Percentiles rank a stretch among this genome's conserved stretches.
These are phyloP conservation scores for Beroe forskalii DNA, from an alignment of 37 sponge, comb jelly and placozoan genomes.

Conservation along the genomic window DNA sequence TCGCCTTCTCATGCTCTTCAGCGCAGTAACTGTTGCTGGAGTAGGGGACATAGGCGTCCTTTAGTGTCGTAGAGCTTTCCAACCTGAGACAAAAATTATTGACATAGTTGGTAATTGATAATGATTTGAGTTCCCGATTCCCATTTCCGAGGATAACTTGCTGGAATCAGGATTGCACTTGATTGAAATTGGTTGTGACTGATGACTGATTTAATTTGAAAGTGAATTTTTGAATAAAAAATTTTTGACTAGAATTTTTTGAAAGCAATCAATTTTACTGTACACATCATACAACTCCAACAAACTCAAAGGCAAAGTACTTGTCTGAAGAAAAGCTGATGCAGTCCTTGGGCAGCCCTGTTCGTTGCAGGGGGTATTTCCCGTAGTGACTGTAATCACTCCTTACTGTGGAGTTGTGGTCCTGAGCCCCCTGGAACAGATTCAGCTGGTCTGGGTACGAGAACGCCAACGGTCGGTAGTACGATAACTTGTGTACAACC, in stretches of 20 bases:
- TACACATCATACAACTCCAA: not conserved
- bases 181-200: too few species aligned
- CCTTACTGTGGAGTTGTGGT: not conserved
- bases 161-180: too few species aligned
- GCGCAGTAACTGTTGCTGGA: constrained; percentile 8
- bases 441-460: constrained; percentile 23
- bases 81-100: too few species aligned
- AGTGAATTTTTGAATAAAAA: too few species aligned
- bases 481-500: not conserved
- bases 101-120: too few species aligned
- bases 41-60: constrained; percentile 35
- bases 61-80: constrained; percentile 14
- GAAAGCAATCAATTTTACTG: too few species aligned
- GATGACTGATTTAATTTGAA: too few species aligned
- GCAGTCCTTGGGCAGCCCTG: not conserved
- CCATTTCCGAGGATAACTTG: not conserved
- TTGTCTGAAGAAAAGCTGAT: not conserved
- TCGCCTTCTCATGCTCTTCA: not conserved
- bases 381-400: not conserved
- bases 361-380: not conserved
- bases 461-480: constrained; percentile 7
- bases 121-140: too few species aligned
- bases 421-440: constrained; percentile 11
- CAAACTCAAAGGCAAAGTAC: not conserved
- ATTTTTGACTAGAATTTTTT: too few species aligned